phyloP scores from a whole-genome alignment of 2,113 vertebrate species.

The Gobio gobio region DNA sequence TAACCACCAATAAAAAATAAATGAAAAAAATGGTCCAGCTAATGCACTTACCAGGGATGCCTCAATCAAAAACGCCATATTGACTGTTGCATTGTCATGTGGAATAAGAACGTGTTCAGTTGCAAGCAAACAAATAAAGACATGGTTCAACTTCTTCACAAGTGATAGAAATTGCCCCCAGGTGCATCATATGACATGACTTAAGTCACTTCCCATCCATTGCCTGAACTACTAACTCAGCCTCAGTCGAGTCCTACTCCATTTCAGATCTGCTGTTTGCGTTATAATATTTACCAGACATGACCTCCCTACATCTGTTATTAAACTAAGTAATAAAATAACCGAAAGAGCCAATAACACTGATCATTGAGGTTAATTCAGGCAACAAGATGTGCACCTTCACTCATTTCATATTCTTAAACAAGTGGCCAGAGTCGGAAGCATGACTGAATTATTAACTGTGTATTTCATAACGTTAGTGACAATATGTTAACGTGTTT shows the following conservation, averaged over 20 bases:
- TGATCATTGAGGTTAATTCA: slow-evolving; percentile 64
- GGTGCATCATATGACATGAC: slow-evolving; percentile 5
- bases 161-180: slow-evolving; percentile 1
- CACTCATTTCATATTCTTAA: slow-evolving; percentile 77
- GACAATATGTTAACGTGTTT: slow-evolving; percentile 99
- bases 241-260: not conserved
- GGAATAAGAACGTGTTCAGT: not conserved
- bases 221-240: not conserved
- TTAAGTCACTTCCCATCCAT: not conserved
- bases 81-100: not conserved
- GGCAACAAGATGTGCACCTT: slow-evolving; percentile 57
- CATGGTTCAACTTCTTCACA: not conserved
- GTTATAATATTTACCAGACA: slow-evolving; percentile 10
- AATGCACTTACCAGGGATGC: not conserved
- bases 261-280: slow-evolving; percentile 1
- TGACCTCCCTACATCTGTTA: slow-evolving; percentile 47
- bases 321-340: slow-evolving; percentile 64
- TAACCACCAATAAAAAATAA: no score
- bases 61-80: not conserved
- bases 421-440: slow-evolving; percentile 83
- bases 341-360: slow-evolving; percentile 53
- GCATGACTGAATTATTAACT: slow-evolving; percentile 97
- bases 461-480: slow-evolving; percentile 98
- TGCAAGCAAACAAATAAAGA: not conserved
- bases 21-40: not conserved